Evolutionary conservation across 1,140 invertebrate genomes (phyloP).

Genomic region (Trypoxylus dichotomus): DNA sequence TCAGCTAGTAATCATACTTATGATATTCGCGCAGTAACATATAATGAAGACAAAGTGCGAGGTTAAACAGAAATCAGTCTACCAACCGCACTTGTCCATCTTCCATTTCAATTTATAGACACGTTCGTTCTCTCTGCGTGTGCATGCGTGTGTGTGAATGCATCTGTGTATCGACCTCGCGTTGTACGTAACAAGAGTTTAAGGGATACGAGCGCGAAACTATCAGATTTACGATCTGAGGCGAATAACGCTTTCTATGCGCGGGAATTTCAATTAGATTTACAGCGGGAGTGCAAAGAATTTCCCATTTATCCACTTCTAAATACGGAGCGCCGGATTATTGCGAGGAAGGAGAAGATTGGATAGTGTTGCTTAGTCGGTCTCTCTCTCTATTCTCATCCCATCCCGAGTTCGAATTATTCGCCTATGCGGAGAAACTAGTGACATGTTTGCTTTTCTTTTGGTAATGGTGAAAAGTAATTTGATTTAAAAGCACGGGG

Average conservation of each 20-base stretch:
- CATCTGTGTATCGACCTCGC: too few relatives aligned
- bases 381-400: not conserved
- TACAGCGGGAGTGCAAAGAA: not conserved
- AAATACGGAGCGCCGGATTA: not conserved
- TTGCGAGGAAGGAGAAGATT: not conserved
- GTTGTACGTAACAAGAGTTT: not conserved
- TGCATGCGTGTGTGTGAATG: too few relatives aligned
- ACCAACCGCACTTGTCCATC: too few relatives aligned
- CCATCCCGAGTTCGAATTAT: not conserved
- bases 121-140: too few relatives aligned
- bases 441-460: too few relatives aligned
- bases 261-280: slow-evolving; percentile 14
- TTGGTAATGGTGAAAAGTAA: too few relatives aligned
- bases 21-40: too few relatives aligned
- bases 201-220: slow-evolving; percentile 4
- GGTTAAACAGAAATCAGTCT: too few relatives aligned
- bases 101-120: not conserved
- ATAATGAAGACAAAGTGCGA: too few relatives aligned
- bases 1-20: too few relatives aligned
- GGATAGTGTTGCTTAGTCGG: not conserved
- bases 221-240: not conserved
- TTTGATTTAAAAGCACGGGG: too few relatives aligned
- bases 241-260: not conserved
- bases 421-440: too few relatives aligned
- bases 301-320: slow-evolving; percentile 9